Conservation (phyloP, 2,888 invertebrate species). For the Mythimna vitellina region DNA sequence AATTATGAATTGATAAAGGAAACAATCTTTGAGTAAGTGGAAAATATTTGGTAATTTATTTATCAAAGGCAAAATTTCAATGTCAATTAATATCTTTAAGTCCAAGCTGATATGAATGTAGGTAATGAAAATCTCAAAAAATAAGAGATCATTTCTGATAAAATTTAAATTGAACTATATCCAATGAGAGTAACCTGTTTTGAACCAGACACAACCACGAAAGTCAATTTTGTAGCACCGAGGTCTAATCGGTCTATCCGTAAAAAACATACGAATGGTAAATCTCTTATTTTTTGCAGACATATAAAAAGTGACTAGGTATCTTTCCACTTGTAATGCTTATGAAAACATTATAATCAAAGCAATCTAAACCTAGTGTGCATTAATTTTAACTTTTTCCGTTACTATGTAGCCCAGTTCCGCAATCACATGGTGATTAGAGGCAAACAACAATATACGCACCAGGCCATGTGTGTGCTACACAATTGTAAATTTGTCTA, state of each 20-base stretch:
- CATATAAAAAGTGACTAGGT: slow-evolving; percentile 23
- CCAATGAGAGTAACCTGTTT: slow-evolving; percentile 38
- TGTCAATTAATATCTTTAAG: not conserved
- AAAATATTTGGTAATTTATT: slow-evolving; percentile 32
- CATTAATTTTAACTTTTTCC: slow-evolving; percentile 7
- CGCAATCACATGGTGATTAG: slow-evolving; percentile 33
- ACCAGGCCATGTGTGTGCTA: slow-evolving; percentile 72
- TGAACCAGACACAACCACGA: slow-evolving; percentile 18
- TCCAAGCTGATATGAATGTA: not conserved
- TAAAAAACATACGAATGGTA: slow-evolving; percentile 26
- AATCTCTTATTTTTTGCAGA: slow-evolving; percentile 35
- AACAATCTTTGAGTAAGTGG: slow-evolving; percentile 32
- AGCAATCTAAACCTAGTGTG: slow-evolving; percentile 20
- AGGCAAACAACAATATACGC: slow-evolving; percentile 52
- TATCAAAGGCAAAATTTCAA: slow-evolving; percentile 2
- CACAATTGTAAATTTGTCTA: slow-evolving; percentile 59
- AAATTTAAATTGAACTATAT: slow-evolving; percentile 22
- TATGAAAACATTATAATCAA: slow-evolving; percentile 30
- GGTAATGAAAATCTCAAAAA: slow-evolving; percentile 9
- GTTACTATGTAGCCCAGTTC: slow-evolving; percentile 7
- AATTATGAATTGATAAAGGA: slow-evolving; percentile 37
- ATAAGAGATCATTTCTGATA: not conserved
- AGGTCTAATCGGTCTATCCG: slow-evolving; percentile 9
- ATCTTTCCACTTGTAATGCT: slow-evolving; percentile 29
- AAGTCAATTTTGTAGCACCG: slow-evolving; percentile 9